Conservation (phyloP, 23 tunicate genomes). For the Diplosoma virens region DNA sequence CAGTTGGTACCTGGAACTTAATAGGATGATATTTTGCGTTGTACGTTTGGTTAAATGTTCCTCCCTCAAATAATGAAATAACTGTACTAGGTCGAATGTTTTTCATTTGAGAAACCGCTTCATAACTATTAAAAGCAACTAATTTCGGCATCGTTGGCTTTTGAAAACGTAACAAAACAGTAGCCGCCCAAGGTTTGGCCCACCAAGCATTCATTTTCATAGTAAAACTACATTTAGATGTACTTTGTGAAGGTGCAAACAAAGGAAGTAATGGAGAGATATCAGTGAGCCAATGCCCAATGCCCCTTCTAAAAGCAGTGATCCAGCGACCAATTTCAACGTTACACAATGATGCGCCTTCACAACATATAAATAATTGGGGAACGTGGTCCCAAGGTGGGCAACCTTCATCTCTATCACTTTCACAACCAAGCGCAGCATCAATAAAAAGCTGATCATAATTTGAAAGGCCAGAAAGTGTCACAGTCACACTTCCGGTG, state of each 20-base stretch:
- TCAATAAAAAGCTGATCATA: conserved; percentile 35
- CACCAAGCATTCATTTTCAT: conserved; percentile 48
- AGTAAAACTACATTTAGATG: conserved; percentile 20
- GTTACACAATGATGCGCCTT: background rate
- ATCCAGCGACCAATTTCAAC: conserved; percentile 61
- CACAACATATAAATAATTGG: conserved; percentile 42
- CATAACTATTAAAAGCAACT: background rate
- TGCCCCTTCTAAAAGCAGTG: conserved; percentile 46
- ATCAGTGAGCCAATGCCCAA: conserved; percentile 64
- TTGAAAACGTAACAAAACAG: conserved; percentile 32
- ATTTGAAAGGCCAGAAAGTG: background rate
- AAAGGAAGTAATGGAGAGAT: conserved; percentile 49
- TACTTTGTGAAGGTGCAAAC: background rate
- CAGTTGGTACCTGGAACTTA: background rate
- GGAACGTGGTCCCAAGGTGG: conserved; percentile 69
- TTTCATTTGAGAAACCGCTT: background rate
- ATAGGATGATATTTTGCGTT: conserved; percentile 42
- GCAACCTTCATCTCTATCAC: conserved; percentile 53
- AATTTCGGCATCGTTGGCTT: background rate
- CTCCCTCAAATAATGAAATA: conserved; percentile 47
- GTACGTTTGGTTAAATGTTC: conserved; percentile 40
- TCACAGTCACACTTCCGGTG: conserved; percentile 32
- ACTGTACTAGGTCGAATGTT: background rate
- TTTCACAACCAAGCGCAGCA: conserved; percentile 37
- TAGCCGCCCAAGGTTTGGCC: conserved; percentile 55